A percentile compares a stretch with the other conserved stretches of the same genome.
Conservation (phyloP, 2,888 invertebrate species). For the Drosophila pullipes region DNA sequence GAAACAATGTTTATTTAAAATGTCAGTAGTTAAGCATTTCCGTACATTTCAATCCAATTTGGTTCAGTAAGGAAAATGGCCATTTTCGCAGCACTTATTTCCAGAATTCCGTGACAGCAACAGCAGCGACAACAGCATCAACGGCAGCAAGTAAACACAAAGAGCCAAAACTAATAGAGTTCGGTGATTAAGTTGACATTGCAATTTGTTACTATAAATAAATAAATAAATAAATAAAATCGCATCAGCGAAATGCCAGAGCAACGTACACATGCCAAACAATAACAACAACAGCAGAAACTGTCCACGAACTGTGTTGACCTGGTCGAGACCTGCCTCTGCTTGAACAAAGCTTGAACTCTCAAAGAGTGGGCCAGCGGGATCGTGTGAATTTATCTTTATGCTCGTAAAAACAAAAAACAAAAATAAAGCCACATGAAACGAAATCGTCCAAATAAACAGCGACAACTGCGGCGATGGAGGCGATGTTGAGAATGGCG, state of each 20-base stretch:
- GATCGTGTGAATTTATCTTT: slow-evolving; percentile 76
- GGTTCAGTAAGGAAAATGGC: background rate
- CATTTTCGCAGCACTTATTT: slow-evolving; percentile 8
- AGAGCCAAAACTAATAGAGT: slow-evolving; percentile 70
- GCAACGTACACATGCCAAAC: slow-evolving; percentile 23
- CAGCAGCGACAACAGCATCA: background rate
- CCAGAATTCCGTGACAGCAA: slow-evolving; percentile 3
- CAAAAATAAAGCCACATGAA: slow-evolving; percentile 54
- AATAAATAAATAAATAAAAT: slow-evolving; percentile 79
- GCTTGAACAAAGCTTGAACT: slow-evolving; percentile 40
- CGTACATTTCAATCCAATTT: background rate
- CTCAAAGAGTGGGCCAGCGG: slow-evolving; percentile 10
- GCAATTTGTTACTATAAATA: slow-evolving; percentile 79
- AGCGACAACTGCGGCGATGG: slow-evolving; percentile 50
- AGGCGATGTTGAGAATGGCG: slow-evolving; percentile 39
- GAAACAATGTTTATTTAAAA: background rate
- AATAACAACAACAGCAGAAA: slow-evolving; percentile 8
- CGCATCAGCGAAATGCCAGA: slow-evolving; percentile 62
- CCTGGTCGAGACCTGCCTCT: slow-evolving; percentile 28
- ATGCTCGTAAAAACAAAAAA: slow-evolving; percentile 73
- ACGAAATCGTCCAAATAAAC: slow-evolving; percentile 70
- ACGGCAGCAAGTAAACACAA: slow-evolving; percentile 22
- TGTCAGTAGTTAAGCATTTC: background rate
- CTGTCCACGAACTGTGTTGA: slow-evolving; percentile 13
- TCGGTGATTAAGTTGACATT: slow-evolving; percentile 77